Conservation (phyloP, 2,113 vertebrate genomes). For the Trematocara variabile region DNA sequence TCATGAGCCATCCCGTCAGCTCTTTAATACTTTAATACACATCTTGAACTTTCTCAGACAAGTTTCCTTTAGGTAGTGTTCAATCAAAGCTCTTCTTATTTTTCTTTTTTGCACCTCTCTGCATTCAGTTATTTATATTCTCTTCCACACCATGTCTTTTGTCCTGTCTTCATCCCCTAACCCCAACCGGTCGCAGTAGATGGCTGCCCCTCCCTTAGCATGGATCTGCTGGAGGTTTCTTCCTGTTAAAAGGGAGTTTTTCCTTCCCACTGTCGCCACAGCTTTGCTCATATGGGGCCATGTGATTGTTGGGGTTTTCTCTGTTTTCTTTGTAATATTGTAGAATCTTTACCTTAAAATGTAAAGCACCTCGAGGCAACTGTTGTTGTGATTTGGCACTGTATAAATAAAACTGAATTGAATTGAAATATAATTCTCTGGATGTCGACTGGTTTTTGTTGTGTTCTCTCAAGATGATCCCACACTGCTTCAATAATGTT, state of each 20-base stretch:
- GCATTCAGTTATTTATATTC: not conserved
- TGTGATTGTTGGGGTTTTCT: not conserved
- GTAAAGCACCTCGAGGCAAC: not conserved
- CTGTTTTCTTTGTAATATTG: not conserved
- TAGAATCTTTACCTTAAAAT: not conserved
- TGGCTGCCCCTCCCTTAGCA: not conserved
- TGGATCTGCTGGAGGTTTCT: not conserved
- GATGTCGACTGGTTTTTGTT: not conserved
- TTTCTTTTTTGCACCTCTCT: not conserved
- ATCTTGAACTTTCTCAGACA: not conserved
- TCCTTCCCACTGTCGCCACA: not conserved
- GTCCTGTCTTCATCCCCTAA: not conserved
- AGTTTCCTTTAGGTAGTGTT: not conserved
- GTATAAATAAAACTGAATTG: not conserved
- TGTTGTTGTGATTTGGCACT: not conserved
- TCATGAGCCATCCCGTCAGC: not conserved
- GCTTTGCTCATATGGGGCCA: not conserved
- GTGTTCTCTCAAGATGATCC: not conserved
- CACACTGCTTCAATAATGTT: not conserved
- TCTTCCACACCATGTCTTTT: fast-evolving
- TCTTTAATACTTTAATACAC: not conserved
- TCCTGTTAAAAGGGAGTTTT: not conserved
- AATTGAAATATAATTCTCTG: fast-evolving
- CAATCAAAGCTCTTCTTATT: not conserved
- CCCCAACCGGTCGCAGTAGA: not conserved